A percentile compares a stretch with the other conserved stretches of the same genome.
Conservation (phyloP, 2,888 invertebrate genomes). For the Brachycybe producta region DNA sequence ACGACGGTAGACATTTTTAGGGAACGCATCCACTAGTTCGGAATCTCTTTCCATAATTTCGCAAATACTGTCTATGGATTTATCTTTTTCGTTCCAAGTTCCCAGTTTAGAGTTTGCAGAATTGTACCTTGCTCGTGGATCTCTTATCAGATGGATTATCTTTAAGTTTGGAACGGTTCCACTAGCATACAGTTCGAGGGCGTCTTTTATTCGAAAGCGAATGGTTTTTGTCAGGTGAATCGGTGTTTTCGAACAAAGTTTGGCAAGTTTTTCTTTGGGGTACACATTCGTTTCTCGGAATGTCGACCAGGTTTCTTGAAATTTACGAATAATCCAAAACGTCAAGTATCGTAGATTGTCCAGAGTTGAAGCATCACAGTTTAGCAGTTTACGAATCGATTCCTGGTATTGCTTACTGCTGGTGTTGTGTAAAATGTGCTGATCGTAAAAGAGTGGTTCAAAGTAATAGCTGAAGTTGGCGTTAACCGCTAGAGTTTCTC, state of each 20-base stretch:
- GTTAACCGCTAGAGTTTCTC: constrained; percentile 15
- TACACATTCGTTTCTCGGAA: not conserved
- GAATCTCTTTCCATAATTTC: constrained; percentile 7
- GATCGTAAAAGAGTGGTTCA: constrained; percentile 14
- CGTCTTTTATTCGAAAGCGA: constrained; percentile 11
- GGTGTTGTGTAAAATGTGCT: not conserved
- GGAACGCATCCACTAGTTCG: not conserved
- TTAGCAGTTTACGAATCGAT: constrained; percentile 2
- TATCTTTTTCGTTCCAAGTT: not conserved
- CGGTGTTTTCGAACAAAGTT: constrained; percentile 1
- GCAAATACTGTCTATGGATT: not conserved
- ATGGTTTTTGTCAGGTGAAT: constrained; percentile 17
- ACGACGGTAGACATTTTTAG: not conserved
- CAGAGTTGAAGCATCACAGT: constrained; percentile 10
- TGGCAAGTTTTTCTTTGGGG: not conserved
- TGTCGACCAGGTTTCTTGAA: not conserved
- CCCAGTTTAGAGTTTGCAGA: not conserved
- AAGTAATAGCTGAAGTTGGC: constrained; percentile 15
- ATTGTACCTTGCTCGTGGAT: constrained; percentile 11
- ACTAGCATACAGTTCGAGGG: not conserved
- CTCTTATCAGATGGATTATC: constrained; percentile 13
- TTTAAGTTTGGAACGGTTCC: constrained; percentile 1
- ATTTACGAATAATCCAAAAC: constrained; percentile 17
- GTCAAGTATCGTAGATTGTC: not conserved
- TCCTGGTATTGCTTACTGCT: not conserved